Evolutionary conservation across 2,888 invertebrate species (phyloP), one percentile per base, ranked within the genome.

Genomic region (Coelinius sp.): DNA sequence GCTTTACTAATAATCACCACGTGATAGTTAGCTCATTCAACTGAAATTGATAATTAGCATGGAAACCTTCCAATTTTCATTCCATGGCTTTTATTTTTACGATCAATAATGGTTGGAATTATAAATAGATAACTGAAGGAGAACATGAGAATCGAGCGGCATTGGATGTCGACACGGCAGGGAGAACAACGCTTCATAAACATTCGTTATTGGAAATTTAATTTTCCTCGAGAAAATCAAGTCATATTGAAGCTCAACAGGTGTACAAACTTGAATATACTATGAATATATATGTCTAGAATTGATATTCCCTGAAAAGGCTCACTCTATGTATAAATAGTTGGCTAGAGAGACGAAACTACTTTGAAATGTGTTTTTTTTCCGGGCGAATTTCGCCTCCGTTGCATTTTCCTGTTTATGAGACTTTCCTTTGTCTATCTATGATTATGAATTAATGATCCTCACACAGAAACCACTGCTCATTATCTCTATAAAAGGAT

Each of bases 101-200:
- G 27, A 56, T 56, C 56, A 56, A 56, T 56, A 56, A 14, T 56
- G n/a, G 52, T 52, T 52, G 27, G 27, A 5, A 56, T 56, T 56
- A 27, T 25, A 56, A 56, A 56, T 56, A 56, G 56, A 27, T n/a
- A 1, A n/a, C 56, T 8, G 56, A 27, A 6, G 10, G 25, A 20
- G 14, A 0, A 27, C 20, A 14, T 24, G 25, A 56, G 6, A 17
- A 56, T 56, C 27, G n/a, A 52, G 10, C 6, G 27, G 22, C 27
- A 10, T n/a, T 56, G 20, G 25, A 12, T 44, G 17, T 44, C n/a
- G 44, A 12, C 44, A 3, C 17, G 44, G 12, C 12, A 12, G 17
- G 44, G 14, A 44, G 8, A 44, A 44, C 44, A 44, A 6, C 14
- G 44, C 2, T 44, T 44, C 44, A 44, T 44, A 44, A 44, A 44